These are phyloP conservation scores for Tolypeutes matacus DNA, from an alignment of 2,797 vertebrate genomes.

Conservation along the genomic window DNA sequence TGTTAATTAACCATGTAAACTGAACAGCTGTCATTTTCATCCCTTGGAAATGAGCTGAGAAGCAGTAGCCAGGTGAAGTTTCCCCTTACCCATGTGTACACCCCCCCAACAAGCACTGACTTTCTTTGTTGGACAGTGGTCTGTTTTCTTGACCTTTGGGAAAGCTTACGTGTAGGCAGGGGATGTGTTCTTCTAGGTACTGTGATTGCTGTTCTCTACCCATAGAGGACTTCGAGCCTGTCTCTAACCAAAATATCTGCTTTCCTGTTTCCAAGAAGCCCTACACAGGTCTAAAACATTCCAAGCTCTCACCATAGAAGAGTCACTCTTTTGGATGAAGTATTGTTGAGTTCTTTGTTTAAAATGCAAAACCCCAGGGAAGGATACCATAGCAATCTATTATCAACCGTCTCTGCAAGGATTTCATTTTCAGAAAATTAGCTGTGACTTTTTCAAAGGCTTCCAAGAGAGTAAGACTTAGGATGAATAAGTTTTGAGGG, in stretches of 20 bases:
- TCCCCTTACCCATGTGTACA: background rate
- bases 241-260: conserved; percentile 4
- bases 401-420: background rate
- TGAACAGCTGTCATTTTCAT: conserved; percentile 70
- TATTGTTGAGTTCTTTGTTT: background rate
- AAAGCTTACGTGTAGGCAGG: background rate
- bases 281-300: background rate
- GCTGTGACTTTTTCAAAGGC: background rate
- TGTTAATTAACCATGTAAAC: conserved; percentile 68
- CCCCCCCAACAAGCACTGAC: background rate
- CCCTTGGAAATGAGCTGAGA: conserved; percentile 31
- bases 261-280: background rate
- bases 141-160: background rate
- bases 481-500: background rate
- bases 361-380: background rate
- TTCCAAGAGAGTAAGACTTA: background rate
- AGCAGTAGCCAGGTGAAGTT: background rate
- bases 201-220: background rate
- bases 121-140: background rate
- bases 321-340: background rate
- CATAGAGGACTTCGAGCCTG: background rate
- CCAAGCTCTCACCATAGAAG: background rate
- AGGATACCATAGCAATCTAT: background rate
- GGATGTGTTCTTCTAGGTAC: background rate
- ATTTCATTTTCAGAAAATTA: background rate